A percentile compares a stretch with the other conserved stretches of the same genome.
phyloP scores from a whole-genome alignment of 2,797 vertebrate species.

The Sebastes minor region DNA sequence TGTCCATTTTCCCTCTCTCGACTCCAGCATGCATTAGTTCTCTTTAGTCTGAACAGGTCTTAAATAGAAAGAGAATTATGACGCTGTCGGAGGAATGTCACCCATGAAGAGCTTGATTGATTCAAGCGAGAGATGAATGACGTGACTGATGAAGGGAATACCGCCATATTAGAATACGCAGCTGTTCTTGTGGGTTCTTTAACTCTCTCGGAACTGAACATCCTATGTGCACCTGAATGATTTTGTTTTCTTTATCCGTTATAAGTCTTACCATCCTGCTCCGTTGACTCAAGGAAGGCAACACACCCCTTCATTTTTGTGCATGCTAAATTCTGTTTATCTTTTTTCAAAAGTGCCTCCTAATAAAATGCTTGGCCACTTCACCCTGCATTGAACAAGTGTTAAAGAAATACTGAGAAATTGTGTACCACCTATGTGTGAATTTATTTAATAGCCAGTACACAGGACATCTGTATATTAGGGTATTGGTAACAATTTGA shows the following conservation, averaged over 20 bases:
- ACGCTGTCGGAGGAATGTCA: slow-evolving; percentile 47
- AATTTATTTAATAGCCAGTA: slow-evolving; percentile 61
- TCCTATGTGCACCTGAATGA: slow-evolving; percentile 31
- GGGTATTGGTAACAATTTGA: slow-evolving; percentile 72
- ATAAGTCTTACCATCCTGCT: slow-evolving; percentile 56
- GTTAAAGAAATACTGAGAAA: slow-evolving; percentile 57
- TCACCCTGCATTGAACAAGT: slow-evolving; percentile 73
- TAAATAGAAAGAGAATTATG: slow-evolving; percentile 71
- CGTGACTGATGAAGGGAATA: slow-evolving; percentile 39
- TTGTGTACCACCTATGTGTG: slow-evolving; percentile 49
- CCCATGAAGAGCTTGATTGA: slow-evolving; percentile 47
- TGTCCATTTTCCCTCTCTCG: slow-evolving; percentile 68
- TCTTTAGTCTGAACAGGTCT: slow-evolving; percentile 76
- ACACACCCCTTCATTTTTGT: slow-evolving; percentile 44
- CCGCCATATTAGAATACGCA: slow-evolving; percentile 44
- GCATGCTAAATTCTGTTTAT: slow-evolving; percentile 72
- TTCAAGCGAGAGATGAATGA: slow-evolving; percentile 58
- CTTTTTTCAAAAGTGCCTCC: slow-evolving; percentile 87
- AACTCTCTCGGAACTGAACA: slow-evolving; percentile 56
- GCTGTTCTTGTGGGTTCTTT: slow-evolving; percentile 50
- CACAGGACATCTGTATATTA: slow-evolving; percentile 70
- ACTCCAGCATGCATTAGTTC: slow-evolving; percentile 74
- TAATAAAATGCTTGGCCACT: slow-evolving; percentile 80
- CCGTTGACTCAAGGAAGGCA: slow-evolving; percentile 49
- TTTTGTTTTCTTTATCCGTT: slow-evolving; percentile 28